Conservation (phyloP, 2,113 vertebrate genomes). For the Gymnobelideus leadbeateri region DNA sequence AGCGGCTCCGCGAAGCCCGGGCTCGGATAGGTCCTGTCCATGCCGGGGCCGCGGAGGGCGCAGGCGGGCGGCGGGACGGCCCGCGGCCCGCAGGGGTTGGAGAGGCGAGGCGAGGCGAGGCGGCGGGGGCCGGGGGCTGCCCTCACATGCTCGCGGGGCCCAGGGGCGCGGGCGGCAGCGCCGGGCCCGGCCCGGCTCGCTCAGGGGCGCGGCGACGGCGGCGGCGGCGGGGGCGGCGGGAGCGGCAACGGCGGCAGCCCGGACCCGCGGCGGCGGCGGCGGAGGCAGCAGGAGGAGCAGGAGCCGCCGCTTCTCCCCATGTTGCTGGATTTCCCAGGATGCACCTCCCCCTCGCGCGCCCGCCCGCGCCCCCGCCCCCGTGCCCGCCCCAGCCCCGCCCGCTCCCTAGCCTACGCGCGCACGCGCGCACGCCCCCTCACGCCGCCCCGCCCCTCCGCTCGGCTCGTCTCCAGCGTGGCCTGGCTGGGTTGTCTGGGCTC, state of each 20-base stretch:
- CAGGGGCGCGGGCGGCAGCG: constrained; percentile 58
- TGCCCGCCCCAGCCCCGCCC: constrained; percentile 77
- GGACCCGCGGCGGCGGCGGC: constrained; percentile 51
- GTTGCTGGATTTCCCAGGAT: constrained; percentile 89
- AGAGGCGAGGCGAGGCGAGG: constrained; percentile 64
- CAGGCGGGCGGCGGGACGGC: constrained; percentile 64
- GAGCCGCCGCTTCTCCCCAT: constrained; percentile 85
- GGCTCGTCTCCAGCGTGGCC: background rate
- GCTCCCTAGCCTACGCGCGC: constrained; percentile 50
- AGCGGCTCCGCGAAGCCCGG: constrained; percentile 92
- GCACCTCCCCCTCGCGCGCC: constrained; percentile 82
- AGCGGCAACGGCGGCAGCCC: constrained; percentile 44
- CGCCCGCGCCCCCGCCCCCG: constrained; percentile 73
- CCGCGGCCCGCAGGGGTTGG: constrained; percentile 55
- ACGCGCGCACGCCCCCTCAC: constrained; percentile 37
- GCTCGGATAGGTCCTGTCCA: constrained; percentile 96
- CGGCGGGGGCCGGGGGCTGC: constrained; percentile 69
- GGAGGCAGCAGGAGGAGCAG: constrained; percentile 54
- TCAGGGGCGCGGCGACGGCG: constrained; percentile 45
- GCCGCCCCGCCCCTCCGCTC: constrained; percentile 1
- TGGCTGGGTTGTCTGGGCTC: background rate
- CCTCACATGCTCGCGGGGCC: constrained; percentile 78
- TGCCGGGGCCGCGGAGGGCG: constrained; percentile 77
- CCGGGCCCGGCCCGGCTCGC: constrained; percentile 29
- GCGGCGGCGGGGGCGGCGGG: constrained; percentile 70